Base-by-base conservation (phyloP, 2,113 vertebrate genomes). In the Eulemur macaco region DNA sequence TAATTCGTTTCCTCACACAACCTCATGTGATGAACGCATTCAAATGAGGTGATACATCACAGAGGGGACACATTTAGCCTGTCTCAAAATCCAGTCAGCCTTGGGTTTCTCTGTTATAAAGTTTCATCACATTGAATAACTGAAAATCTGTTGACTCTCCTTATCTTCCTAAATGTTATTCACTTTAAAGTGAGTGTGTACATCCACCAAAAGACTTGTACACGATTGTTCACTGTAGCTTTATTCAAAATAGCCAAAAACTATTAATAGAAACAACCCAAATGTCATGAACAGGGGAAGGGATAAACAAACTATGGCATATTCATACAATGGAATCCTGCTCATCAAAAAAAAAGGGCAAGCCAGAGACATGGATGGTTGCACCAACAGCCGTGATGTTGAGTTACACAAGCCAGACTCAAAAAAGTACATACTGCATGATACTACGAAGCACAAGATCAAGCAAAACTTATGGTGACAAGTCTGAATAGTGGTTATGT, bases 201-300 rank as follows among this genome's bases (percentile, higher is more conserved):
- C 9, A 8, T 17, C 58, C 89, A 94, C 60, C 77, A 47, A 93
- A 93, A 86, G 66, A 64, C 20, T n/a, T 83, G 31, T 17, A 45
- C 37, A 4, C 29, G 34, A 95, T 69, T 37, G 73, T 45, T 73
- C 78, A 58, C 14, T 27, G 37, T n/a, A 50, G 42, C 54, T 83
- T 86, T 83, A 83, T 54, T 64, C 76, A 85, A 96, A 96, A 81
- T 20, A 90, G 45, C 31, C 76, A 69, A 52, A 92, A 76, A 45
- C 37, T 45, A 91, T 56, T 56, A 56, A 56, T 63, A 63, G 89
- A 93, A 89, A 96, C n/a, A 66, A 42, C 34, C 45, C 54, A 50
- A 81, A 31, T 37, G 21, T 27, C 6, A 3, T 71, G 63, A 88
- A 42, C 39, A 86, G 69, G 10, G 78, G 17, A 58, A 82, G 31